Evolutionary conservation across 2,113 vertebrate genomes (phyloP), one percentile per base, ranked within the genome.

Genomic region (Symphodus melops): DNA sequence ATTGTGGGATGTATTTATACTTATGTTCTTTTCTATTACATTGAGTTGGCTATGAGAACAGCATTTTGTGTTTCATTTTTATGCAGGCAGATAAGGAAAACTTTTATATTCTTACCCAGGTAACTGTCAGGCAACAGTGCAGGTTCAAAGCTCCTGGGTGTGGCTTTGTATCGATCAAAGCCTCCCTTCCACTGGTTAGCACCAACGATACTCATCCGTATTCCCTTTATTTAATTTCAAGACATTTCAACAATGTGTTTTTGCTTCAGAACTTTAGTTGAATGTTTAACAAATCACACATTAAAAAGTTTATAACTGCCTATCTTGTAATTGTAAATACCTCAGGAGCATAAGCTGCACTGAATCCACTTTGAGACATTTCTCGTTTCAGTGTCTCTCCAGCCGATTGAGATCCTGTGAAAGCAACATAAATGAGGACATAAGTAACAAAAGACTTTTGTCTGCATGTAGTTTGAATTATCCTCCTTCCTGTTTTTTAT

Each of bases 331-430:
- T 10, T 28, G 25, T 57, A 1, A 39, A 69, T 82, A 92, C 91
- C 75, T 1, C 25, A 64, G 76, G 64, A 0, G 42, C 14, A 42
- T 64, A 91, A 10, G 77, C 88, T 16, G 70, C 85, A 37, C 80
- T 92, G 77, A 94, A 94, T 64, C 93, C 93, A 0, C 77, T 73
- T 67, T 94, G 93, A 61, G 89, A 83, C 91, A 94, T 89, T 86
- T 94, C 93, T 87, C 91, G 77, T 85, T 87, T 84, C 11, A 92
- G 63, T 16, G 80, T 56, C 17, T 85, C 83, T 20, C 92, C 93
- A 65, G 75, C 14, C 4, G 80, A 54, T 68, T 92, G 78, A 36
- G 92, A 90, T 68, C 92, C 93, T 94, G 58, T 12, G 19, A 72
- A 1, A 42, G 21, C 12, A 72, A 83, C 25, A 63, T 19, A 41